These are phyloP conservation scores for Panagrolaimus sp. DNA, from an alignment of 1,140 invertebrate genomes.

Conservation along the genomic window DNA sequence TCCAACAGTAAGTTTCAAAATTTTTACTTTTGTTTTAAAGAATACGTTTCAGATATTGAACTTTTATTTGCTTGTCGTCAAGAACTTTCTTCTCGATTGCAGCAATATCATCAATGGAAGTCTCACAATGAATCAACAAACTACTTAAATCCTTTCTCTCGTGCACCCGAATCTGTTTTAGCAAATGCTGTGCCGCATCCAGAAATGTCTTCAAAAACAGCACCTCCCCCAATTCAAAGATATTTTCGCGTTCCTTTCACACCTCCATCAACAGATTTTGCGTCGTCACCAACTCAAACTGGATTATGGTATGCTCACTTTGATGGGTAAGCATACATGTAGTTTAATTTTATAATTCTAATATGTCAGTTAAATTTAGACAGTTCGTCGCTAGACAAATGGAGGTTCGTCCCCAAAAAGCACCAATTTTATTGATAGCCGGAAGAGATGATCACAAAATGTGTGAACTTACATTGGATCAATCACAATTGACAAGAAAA, in stretches of 20 bases:
- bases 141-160: neutral
- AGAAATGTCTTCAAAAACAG: neutral
- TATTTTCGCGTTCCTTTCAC: neutral
- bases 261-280: neutral
- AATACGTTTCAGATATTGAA: conserved; percentile 22
- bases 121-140: neutral
- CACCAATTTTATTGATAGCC: conserved; percentile 77
- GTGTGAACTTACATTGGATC: conserved; percentile 89
- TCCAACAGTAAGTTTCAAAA: conserved; percentile 15
- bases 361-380: too few relatives aligned
- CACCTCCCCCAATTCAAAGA: neutral
- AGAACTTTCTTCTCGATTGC: conserved; percentile 23
- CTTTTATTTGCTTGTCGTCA: conserved; percentile 22
- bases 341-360: too few relatives aligned
- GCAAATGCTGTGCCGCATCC: neutral
- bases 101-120: conserved; percentile 13
- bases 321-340: too few relatives aligned
- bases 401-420: conserved; percentile 86
- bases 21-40: neutral
- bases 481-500: conserved; percentile 89
- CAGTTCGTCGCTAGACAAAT: conserved; percentile 94
- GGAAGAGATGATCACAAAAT: conserved; percentile 96
- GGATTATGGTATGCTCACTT: conserved; percentile 97
- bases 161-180: neutral
- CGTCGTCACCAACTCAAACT: conserved; percentile 55